Percentiles rank a stretch among this genome's conserved stretches.
These are phyloP conservation scores for Stratiomys singularior DNA, from an alignment of 2,888 invertebrate species.

Conservation along the genomic window DNA sequence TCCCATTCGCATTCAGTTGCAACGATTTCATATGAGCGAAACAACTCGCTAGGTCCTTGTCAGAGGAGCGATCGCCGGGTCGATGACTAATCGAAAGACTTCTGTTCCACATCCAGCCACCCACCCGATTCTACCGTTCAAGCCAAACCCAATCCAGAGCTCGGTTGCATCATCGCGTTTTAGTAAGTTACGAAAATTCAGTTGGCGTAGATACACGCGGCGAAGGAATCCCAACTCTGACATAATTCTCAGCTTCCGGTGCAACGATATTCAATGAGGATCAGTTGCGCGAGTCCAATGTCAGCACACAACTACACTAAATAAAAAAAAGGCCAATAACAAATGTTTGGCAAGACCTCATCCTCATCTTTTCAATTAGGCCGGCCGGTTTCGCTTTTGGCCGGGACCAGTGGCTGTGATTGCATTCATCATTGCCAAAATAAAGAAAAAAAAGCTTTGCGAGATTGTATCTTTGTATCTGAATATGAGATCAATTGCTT, in stretches of 20 bases:
- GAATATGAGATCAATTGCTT: too few relatives aligned
- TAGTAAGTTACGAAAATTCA: slow-evolving; percentile 10
- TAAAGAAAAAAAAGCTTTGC: too few relatives aligned
- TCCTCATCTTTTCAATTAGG: background rate
- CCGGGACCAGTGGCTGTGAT: background rate
- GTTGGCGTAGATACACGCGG: background rate
- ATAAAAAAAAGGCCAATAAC: background rate
- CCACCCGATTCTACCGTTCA: background rate
- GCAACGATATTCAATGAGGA: background rate
- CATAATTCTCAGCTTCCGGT: slow-evolving; percentile 22
- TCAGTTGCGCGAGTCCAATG: background rate
- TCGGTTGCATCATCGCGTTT: background rate
- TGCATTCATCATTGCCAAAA: too few relatives aligned
- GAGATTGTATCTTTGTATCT: too few relatives aligned
- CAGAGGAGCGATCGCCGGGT: too few relatives aligned
- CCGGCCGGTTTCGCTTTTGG: background rate
- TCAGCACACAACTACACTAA: background rate
- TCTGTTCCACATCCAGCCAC: background rate
- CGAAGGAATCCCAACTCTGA: slow-evolving; percentile 15
- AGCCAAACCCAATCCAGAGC: background rate
- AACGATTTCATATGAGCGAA: background rate
- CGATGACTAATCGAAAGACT: background rate
- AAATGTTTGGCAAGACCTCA: slow-evolving; percentile 1
- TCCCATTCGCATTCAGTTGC: too few relatives aligned
- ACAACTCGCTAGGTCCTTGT: background rate